Conservation (phyloP, 2,797 vertebrate genomes). For the Falco columbarius region DNA sequence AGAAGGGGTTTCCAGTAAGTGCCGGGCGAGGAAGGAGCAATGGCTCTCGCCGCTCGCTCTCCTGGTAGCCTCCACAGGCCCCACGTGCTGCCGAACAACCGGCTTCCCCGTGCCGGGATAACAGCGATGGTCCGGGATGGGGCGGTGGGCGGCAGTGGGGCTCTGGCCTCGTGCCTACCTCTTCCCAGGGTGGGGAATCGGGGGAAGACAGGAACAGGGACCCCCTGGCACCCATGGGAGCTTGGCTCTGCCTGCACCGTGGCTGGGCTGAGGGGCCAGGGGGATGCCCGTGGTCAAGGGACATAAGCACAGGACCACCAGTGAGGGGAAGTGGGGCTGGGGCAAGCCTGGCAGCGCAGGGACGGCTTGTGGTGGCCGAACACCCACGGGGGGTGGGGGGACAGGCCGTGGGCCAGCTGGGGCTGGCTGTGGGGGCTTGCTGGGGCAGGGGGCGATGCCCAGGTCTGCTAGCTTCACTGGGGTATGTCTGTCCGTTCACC, state of each 20-base stretch:
- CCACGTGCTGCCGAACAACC: background rate
- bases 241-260: rapidly evolving
- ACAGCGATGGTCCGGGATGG: rapidly evolving
- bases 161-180: background rate
- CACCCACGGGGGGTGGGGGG: rapidly evolving
- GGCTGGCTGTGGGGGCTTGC: background rate
- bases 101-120: rapidly evolving
- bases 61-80: rapidly evolving
- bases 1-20: conserved; percentile 21
- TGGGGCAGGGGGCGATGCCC: background rate
- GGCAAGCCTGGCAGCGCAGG: background rate
- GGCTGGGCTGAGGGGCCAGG: rapidly evolving
- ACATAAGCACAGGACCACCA: rapidly evolving
- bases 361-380: background rate
- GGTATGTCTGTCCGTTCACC: rapidly evolving
- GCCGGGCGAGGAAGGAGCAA: background rate
- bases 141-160: rapidly evolving
- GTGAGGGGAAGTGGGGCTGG: background rate
- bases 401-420: background rate
- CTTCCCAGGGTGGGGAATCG: rapidly evolving
- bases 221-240: rapidly evolving
- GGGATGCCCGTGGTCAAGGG: background rate
- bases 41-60: rapidly evolving
- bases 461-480: background rate
- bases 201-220: background rate